Conservation (phyloP, 1,140 invertebrate species). For the Teleogryllus occipitalis region DNA sequence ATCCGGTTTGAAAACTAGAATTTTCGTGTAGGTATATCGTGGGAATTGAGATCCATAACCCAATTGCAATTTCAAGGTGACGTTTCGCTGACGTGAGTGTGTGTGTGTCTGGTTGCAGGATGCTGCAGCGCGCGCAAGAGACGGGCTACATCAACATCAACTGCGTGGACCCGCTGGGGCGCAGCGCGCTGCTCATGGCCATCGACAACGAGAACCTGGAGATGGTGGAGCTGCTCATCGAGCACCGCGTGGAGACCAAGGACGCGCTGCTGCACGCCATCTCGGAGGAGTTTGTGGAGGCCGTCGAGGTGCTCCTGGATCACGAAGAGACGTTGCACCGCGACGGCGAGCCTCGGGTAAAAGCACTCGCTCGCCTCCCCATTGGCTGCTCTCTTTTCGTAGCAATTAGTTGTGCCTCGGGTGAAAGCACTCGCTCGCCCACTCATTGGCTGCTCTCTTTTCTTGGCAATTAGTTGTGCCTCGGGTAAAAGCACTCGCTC, state of each 20-base stretch:
- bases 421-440: too few species aligned
- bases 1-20: too few species aligned
- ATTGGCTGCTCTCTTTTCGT: not conserved
- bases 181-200: conserved; percentile 87
- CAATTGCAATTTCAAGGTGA: too few species aligned
- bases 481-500: too few species aligned
- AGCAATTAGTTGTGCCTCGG: too few species aligned
- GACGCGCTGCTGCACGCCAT: conserved; percentile 95
- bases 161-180: conserved; percentile 91
- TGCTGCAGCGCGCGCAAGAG: conserved; percentile 68
- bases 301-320: conserved; percentile 88
- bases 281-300: conserved; percentile 96
- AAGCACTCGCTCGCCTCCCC: conserved; percentile 30
- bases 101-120: conserved; percentile 38
- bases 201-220: conserved; percentile 99
- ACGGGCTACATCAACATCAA: conserved; percentile 87
- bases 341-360: conserved; percentile 72
- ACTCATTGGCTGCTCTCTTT: too few species aligned
- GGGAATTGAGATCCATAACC: too few species aligned
- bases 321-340: conserved; percentile 78
- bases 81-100: too few species aligned
- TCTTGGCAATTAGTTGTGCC: not conserved
- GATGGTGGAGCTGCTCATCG: conserved; percentile 93
- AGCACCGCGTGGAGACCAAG: conserved; percentile 79
- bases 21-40: too few species aligned